phyloP scores from a whole-genome alignment of 2,113 vertebrate species.

The Puma concolor region DNA sequence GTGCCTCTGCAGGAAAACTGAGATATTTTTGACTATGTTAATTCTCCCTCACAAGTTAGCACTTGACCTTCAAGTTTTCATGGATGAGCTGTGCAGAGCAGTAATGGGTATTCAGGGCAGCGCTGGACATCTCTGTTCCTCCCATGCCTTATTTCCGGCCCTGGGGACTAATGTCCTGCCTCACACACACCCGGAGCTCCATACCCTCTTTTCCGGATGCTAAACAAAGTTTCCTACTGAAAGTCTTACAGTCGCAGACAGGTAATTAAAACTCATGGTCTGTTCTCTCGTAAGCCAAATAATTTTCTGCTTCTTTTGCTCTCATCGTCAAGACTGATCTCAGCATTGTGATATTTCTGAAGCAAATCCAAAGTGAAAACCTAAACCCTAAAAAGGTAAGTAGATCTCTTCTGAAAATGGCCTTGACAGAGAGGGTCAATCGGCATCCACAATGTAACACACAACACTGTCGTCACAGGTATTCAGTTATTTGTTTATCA shows the following conservation, averaged over 20 bases:
- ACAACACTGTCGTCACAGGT: too few relatives aligned
- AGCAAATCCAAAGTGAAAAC: background rate
- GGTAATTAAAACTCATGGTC: background rate
- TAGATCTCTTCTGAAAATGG: background rate
- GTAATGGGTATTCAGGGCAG: too few relatives aligned
- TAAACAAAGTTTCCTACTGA: background rate
- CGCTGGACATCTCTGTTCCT: accelerated
- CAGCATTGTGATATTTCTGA: background rate
- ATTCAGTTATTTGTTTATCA: background rate
- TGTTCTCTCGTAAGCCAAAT: background rate
- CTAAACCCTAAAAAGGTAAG: background rate
- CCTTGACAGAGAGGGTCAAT: background rate
- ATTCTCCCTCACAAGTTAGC: background rate
- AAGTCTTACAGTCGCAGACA: too few relatives aligned
- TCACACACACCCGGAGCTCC: background rate
- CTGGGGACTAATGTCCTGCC: accelerated
- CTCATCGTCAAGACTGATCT: background rate
- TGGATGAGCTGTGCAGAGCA: background rate
- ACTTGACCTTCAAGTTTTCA: background rate
- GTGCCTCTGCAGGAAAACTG: background rate
- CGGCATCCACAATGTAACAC: too few relatives aligned
- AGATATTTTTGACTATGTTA: background rate
- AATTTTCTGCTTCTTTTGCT: background rate
- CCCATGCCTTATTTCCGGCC: background rate
- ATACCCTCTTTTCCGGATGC: background rate